Evolutionary conservation across 1,140 invertebrate species (phyloP), one percentile per base, ranked within the genome.

Genomic region (Pseudomyrmex cubaensis): DNA sequence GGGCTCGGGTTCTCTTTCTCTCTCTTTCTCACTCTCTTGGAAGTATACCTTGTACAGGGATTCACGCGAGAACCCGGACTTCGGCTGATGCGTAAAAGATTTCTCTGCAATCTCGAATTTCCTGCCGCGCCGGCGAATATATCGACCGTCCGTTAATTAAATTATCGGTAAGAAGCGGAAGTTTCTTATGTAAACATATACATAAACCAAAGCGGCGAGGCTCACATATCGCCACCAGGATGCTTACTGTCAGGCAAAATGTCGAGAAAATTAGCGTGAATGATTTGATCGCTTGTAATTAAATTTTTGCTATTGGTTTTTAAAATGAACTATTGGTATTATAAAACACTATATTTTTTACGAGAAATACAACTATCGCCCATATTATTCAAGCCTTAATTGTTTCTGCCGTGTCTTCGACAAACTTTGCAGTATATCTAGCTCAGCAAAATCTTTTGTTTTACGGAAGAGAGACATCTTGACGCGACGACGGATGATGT

Each of bases 81-180:
- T 50, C 52, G 35, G 35, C 64, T 69, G 75, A 57, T 56, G 52
- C 20, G 15, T 59, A 48, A 76, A 57, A 15, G 20, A 70, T 72
- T 70, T 61, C 66, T 70, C 66, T 70, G 76, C 76, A 59, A 70
- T 80, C 52, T 80, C 22, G 46, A 80, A 80, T 80, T 70, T 80
- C 54, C 76, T 80, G 46, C 66, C 44, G 44, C 54, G 46, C 15
- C 59, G 25, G 61, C 15, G 54, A 70, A 72, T 61, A 70, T 61
- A 80, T 80, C 76, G 66, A 35, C 12, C 44, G 76, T 72, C 35
- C 44, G 76, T 80, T 80, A 80, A 72, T 80, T 80, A 59, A 80
- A 74, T 82, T 76, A 82, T 57, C 70, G 13, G n/a, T 15, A 12
- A 20, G 35, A 48, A 54, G 61, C 48, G 80, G 57, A 75, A 82